phyloP scores from a whole-genome alignment of 2,113 vertebrate species.

The Perca fluviatilis region DNA sequence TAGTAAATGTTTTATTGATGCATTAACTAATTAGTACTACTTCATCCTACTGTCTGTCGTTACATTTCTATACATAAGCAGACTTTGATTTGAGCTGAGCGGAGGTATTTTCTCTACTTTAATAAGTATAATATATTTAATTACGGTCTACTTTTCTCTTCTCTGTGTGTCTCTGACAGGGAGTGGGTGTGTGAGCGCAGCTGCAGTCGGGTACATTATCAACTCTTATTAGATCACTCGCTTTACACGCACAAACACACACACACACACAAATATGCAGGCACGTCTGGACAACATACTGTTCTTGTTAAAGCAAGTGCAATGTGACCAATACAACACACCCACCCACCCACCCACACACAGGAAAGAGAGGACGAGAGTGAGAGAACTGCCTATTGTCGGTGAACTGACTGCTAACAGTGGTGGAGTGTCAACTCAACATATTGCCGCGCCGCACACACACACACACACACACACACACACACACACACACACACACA shows the following conservation, averaged over 20 bases:
- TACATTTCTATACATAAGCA: neutral
- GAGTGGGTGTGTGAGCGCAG: slow-evolving; percentile 79
- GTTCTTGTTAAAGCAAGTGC: slow-evolving; percentile 10
- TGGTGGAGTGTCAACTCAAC: slow-evolving; percentile 49
- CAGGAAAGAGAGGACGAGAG: slow-evolving; percentile 40
- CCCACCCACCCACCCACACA: neutral
- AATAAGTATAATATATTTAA: slow-evolving; percentile 75
- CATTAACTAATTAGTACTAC: neutral
- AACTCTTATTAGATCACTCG: slow-evolving; percentile 72
- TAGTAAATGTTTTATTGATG: neutral
- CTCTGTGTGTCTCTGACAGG: slow-evolving; percentile 64
- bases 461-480: neutral
- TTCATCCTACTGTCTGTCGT: neutral
- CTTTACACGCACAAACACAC: slow-evolving; percentile 39
- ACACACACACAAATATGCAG: slow-evolving; percentile 20
- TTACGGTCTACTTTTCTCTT: slow-evolving; percentile 57
- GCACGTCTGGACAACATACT: slow-evolving; percentile 47
- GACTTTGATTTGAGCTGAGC: neutral
- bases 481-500: neutral
- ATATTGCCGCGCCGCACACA: slow-evolving; percentile 8
- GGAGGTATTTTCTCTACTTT: slow-evolving; percentile 30
- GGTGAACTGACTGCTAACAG: slow-evolving; percentile 52
- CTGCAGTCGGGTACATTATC: slow-evolving; percentile 74
- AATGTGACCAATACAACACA: neutral
- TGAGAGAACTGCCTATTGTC: slow-evolving; percentile 55